These are phyloP conservation scores for Ariolimax columbianus DNA, from an alignment of 2,888 invertebrate genomes.

Conservation along the genomic window DNA sequence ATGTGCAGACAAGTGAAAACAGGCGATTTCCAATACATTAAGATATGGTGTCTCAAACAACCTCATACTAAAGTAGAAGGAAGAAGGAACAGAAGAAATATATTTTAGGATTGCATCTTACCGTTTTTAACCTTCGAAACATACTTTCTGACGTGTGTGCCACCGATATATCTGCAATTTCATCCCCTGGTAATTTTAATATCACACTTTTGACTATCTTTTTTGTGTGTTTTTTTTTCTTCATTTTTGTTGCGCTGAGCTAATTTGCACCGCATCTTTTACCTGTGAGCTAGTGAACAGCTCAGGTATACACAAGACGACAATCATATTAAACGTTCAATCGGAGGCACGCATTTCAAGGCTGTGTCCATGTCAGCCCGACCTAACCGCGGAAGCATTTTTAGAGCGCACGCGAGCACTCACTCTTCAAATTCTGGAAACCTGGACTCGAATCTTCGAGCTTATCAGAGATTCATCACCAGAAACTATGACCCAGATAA, in stretches of 20 bases:
- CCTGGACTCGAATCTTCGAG: neutral
- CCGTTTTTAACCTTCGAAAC: neutral
- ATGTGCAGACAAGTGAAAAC: no score
- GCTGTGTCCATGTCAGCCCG: slow-evolving; percentile 15
- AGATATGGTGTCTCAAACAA: no score
- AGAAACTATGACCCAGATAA: slow-evolving; percentile 21
- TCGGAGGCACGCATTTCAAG: slow-evolving; percentile 11
- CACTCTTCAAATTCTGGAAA: neutral
- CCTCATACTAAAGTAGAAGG: no score
- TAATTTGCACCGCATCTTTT: neutral
- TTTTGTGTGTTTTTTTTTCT: neutral
- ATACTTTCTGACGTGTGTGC: neutral
- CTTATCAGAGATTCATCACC: neutral
- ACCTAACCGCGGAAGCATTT: neutral
- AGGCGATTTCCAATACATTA: no score
- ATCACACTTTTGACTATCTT: neutral
- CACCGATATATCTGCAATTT: neutral
- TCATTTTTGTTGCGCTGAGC: no score
- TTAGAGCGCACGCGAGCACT: neutral
- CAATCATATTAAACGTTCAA: slow-evolving; percentile 1
- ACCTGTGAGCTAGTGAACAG: neutral
- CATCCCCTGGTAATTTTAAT: neutral
- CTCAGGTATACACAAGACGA: neutral
- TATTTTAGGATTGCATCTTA: no score
- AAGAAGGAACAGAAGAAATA: no score